Evolutionary conservation across 2,888 invertebrate species (phyloP).

Genomic region (Netelia virgata): DNA sequence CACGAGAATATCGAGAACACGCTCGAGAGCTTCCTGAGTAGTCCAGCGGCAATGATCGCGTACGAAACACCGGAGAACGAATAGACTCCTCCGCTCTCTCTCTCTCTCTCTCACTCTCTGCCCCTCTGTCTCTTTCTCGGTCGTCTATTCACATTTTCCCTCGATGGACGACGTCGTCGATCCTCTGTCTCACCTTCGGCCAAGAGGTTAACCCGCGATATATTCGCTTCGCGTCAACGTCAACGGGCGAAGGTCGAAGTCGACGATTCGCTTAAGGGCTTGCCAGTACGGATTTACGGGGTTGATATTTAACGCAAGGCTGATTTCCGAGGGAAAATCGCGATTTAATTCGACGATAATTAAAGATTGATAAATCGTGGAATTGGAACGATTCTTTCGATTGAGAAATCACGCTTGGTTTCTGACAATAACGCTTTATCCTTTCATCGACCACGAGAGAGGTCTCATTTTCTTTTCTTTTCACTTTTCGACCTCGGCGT

Average conservation of each 20-base stretch:
- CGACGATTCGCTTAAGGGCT: neutral
- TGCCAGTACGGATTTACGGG: neutral
- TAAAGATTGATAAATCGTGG: neutral
- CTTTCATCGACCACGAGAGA: neutral
- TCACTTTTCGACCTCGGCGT: conserved; percentile 56
- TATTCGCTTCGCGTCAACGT: neutral
- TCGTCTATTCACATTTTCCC: neutral
- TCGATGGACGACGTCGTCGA: neutral
- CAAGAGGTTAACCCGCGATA: neutral
- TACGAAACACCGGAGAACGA: conserved; percentile 27
- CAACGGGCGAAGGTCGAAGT: conserved; percentile 1
- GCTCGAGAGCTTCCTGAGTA: neutral
- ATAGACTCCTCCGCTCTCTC: neutral
- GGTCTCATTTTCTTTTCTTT: conserved; percentile 1
- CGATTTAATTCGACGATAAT: neutral
- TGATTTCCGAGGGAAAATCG: neutral
- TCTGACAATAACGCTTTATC: neutral
- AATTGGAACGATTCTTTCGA: neutral
- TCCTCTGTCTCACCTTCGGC: too few relatives aligned
- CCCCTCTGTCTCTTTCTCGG: neutral
- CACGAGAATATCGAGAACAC: conserved; percentile 21
- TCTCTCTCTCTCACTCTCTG: neutral
- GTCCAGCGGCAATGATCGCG: conserved; percentile 58
- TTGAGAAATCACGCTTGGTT: neutral
- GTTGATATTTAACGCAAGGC: neutral